Percentiles rank a stretch among this genome's conserved stretches.
These are phyloP conservation scores for Dolomedes plantarius DNA, from an alignment of 2,888 invertebrate genomes.

Conservation along the genomic window DNA sequence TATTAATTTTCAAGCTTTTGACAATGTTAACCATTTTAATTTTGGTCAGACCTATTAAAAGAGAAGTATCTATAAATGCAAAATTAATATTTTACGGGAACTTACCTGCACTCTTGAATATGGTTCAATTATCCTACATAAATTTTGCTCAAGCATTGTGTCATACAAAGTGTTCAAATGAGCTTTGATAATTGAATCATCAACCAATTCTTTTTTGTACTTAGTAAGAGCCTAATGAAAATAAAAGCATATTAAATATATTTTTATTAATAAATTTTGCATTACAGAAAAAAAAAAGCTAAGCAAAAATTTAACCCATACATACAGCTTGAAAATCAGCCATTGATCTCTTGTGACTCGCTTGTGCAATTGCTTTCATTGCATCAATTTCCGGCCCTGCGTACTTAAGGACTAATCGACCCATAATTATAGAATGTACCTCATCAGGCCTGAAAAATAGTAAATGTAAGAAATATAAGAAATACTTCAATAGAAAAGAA, in stretches of 20 bases:
- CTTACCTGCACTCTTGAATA: constrained; percentile 93
- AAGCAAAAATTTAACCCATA: not conserved
- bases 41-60: no score
- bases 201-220: constrained; percentile 91
- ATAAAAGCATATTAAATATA: constrained; percentile 45
- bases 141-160: constrained; percentile 98
- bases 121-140: constrained; percentile 98
- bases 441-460: constrained; percentile 88
- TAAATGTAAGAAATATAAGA: not conserved
- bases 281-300: no score
- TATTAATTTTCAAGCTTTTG: no score
- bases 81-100: no score
- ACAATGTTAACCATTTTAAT: no score
- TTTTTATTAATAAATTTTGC: no score
- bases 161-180: constrained; percentile 98
- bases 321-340: constrained; percentile 90
- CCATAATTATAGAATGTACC: constrained; percentile 94
- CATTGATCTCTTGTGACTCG: constrained; percentile 96
- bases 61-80: no score
- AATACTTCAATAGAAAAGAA: no score
- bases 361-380: constrained; percentile 98
- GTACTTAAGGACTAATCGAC: constrained; percentile 97
- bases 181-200: constrained; percentile 97
- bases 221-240: constrained; percentile 84
- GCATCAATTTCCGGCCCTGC: constrained; percentile 97